These are phyloP conservation scores for Garra rufa DNA, from an alignment of 2,113 vertebrate species.

Conservation along the genomic window DNA sequence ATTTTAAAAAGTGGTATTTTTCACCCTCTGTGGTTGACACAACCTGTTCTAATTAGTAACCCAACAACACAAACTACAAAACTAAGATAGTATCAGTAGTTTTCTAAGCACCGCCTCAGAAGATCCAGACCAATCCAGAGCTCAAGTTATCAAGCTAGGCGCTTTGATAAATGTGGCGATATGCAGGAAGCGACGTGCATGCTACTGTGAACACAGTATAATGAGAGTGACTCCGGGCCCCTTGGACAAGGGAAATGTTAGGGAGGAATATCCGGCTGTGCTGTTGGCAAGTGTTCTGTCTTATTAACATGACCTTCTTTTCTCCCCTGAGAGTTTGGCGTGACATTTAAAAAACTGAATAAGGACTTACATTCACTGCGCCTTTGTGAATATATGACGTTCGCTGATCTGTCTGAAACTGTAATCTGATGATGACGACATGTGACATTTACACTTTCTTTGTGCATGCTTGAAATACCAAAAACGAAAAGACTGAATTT, in stretches of 20 bases:
- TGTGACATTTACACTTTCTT: background rate
- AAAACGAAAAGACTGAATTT: background rate
- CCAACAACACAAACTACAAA: background rate
- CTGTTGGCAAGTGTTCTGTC: conserved; percentile 38
- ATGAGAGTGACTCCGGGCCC: conserved; percentile 13
- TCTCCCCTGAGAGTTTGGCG: background rate
- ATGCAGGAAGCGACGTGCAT: conserved; percentile 48
- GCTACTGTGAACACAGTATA: conserved; percentile 33
- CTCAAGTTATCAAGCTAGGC: conserved; percentile 67
- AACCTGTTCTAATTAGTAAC: background rate
- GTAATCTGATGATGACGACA: background rate
- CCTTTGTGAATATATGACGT: background rate
- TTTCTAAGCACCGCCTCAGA: conserved; percentile 3
- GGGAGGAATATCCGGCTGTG: conserved; percentile 51
- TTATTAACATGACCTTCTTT: conserved; percentile 6
- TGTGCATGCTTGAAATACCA: background rate
- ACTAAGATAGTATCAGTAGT: background rate
- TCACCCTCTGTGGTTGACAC: background rate
- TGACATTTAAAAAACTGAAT: conserved; percentile 20
- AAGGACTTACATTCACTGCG: background rate
- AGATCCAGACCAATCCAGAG: conserved; percentile 55
- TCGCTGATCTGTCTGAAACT: background rate
- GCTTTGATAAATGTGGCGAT: conserved; percentile 50
- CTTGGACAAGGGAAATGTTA: conserved; percentile 37
- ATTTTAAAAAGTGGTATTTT: background rate